These are phyloP conservation scores for Ectemnius lituratus DNA, from an alignment of 2,888 invertebrate genomes.

Conservation along the genomic window DNA sequence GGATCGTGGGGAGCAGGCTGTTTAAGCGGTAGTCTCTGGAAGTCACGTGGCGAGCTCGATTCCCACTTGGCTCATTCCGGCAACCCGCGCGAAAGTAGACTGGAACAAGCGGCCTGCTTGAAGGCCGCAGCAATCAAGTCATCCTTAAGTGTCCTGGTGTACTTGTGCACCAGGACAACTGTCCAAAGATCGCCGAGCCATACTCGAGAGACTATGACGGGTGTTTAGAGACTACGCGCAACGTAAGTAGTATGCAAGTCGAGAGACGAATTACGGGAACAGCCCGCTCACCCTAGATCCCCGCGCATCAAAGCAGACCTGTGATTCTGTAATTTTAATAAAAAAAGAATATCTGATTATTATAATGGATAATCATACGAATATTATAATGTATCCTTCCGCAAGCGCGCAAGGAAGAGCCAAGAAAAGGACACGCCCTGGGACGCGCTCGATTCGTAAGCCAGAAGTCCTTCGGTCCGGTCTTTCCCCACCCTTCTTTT, in stretches of 20 bases:
- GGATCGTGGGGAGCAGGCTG: slow-evolving; percentile 78
- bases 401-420: slow-evolving; percentile 6
- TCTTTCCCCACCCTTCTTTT: slow-evolving; percentile 25
- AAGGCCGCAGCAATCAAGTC: no score
- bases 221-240: not conserved
- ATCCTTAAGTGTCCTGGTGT: no score
- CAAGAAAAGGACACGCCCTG: slow-evolving; percentile 18
- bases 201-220: slow-evolving; percentile 9
- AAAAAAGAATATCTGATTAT: slow-evolving; percentile 75
- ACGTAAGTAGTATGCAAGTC: not conserved
- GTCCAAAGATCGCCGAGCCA: slow-evolving; percentile 12
- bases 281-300: slow-evolving; percentile 77
- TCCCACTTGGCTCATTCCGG: no score
- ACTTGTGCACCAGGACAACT: not conserved
- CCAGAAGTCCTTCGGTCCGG: slow-evolving; percentile 2
- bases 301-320: slow-evolving; percentile 78
- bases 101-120: no score
- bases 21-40: slow-evolving; percentile 16
- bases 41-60: no score
- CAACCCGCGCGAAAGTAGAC: no score
- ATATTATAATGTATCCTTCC: slow-evolving; percentile 68
- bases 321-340: slow-evolving; percentile 77
- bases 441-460: slow-evolving; percentile 34
- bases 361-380: slow-evolving; percentile 74
- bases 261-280: slow-evolving; percentile 41